Percentiles rank a stretch among this genome's conserved stretches.
Conservation (phyloP, 2,797 vertebrate species). For the Hypotaenidia okinawae region DNA sequence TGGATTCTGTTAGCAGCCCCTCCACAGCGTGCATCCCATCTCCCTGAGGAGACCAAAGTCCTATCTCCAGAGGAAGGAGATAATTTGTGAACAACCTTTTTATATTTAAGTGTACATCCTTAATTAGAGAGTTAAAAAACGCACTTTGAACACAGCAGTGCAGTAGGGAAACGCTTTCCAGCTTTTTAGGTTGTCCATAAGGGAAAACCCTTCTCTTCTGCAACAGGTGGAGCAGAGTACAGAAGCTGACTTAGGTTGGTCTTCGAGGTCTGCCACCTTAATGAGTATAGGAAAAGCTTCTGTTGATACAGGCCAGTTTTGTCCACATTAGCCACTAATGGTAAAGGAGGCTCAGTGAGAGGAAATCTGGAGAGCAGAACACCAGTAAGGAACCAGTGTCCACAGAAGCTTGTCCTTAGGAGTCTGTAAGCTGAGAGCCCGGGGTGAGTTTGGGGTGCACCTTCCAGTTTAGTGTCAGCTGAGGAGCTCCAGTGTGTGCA, state of each 20-base stretch:
- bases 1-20: background rate
- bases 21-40: fast-evolving
- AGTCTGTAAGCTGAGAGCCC: background rate
- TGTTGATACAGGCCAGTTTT: background rate
- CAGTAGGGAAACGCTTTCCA: background rate
- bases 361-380: background rate
- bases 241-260: background rate
- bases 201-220: background rate
- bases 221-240: background rate
- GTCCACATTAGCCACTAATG: background rate
- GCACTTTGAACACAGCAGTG: background rate
- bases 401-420: background rate
- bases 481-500: too few species aligned
- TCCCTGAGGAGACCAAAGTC: background rate
- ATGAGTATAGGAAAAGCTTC: background rate
- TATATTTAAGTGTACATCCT: background rate
- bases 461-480: background rate
- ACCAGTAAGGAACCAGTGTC: background rate
- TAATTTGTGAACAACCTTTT: background rate
- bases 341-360: background rate
- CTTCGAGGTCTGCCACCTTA: background rate
- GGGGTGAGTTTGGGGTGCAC: background rate
- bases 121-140: background rate
- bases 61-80: background rate
- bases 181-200: background rate